Percentiles rank a stretch among this genome's conserved stretches.
These are phyloP conservation scores for Ormyrus pomaceus DNA, from an alignment of 2,888 invertebrate genomes.

Conservation along the genomic window DNA sequence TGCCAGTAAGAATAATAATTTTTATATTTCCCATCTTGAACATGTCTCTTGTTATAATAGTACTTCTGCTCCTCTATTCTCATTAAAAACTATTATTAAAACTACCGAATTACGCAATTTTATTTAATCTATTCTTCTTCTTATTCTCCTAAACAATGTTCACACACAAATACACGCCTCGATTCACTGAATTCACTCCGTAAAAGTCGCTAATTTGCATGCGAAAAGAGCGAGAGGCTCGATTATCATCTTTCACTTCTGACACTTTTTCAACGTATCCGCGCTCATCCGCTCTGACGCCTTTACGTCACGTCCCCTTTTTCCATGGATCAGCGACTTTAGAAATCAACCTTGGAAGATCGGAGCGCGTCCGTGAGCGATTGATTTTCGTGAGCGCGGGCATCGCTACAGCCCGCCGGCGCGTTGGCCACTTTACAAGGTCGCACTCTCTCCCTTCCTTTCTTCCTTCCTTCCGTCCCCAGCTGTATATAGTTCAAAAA, in stretches of 20 bases:
- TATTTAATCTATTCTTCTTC: too few relatives aligned
- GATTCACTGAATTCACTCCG: background rate
- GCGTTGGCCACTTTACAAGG: conserved; percentile 31
- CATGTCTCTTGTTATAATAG: too few relatives aligned
- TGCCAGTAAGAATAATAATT: background rate
- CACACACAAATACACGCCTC: too few relatives aligned
- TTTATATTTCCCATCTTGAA: too few relatives aligned
- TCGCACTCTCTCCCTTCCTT: background rate
- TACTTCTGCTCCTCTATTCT: too few relatives aligned
- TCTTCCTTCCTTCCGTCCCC: conserved; percentile 20
- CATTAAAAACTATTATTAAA: too few relatives aligned
- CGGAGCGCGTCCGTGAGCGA: conserved; percentile 28
- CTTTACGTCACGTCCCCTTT: background rate
- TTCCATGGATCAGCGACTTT: conserved; percentile 34
- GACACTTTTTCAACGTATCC: background rate
- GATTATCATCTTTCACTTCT: conserved; percentile 14
- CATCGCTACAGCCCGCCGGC: background rate
- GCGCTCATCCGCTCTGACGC: background rate
- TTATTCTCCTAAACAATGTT: too few relatives aligned
- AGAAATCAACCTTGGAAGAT: conserved; percentile 28
- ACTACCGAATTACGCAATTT: too few relatives aligned
- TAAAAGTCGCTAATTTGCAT: background rate
- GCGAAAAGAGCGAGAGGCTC: background rate
- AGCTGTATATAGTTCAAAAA: conserved; percentile 19
- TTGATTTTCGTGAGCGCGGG: conserved; percentile 44